Evolutionary conservation across 2,113 vertebrate species (phyloP).

Genomic region (Calyptomena viridis): DNA sequence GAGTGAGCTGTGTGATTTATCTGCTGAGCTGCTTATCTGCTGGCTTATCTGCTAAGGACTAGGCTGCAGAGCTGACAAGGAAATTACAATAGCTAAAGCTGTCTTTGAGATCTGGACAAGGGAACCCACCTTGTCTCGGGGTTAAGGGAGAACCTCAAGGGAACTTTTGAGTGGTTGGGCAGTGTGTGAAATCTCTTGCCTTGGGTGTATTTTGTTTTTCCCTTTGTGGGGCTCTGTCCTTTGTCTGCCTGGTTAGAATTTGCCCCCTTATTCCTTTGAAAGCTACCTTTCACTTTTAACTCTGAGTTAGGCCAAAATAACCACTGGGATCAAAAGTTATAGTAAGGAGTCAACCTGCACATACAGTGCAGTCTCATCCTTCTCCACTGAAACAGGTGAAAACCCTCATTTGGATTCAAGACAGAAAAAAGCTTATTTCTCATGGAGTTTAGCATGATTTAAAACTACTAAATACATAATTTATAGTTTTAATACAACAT

Average conservation of each 20-base stretch:
- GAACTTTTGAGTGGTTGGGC: background rate
- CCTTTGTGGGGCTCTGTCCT: background rate
- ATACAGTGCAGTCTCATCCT: background rate
- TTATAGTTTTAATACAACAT: background rate
- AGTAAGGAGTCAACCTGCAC: background rate
- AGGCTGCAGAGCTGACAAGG: background rate
- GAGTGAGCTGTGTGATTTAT: background rate
- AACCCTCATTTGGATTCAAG: background rate
- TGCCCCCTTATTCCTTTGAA: background rate
- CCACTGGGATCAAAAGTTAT: background rate
- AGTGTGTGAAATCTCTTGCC: background rate
- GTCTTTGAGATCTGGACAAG: background rate
- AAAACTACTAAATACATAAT: background rate
- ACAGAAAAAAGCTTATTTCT: background rate
- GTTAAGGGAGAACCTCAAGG: background rate
- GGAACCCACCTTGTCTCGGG: background rate
- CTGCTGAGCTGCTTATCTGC: conserved; percentile 40
- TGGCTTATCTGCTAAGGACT: background rate
- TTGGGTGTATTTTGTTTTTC: background rate
- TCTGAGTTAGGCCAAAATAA: background rate
- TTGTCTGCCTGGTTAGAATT: background rate
- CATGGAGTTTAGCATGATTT: background rate
- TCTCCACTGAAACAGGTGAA: background rate
- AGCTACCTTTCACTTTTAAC: background rate
- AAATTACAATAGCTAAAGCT: conserved; percentile 1